A percentile compares a stretch with the other conserved stretches of the same genome.
Conservation (phyloP, 2,797 vertebrate species). For the Pangasius mekongensis region DNA sequence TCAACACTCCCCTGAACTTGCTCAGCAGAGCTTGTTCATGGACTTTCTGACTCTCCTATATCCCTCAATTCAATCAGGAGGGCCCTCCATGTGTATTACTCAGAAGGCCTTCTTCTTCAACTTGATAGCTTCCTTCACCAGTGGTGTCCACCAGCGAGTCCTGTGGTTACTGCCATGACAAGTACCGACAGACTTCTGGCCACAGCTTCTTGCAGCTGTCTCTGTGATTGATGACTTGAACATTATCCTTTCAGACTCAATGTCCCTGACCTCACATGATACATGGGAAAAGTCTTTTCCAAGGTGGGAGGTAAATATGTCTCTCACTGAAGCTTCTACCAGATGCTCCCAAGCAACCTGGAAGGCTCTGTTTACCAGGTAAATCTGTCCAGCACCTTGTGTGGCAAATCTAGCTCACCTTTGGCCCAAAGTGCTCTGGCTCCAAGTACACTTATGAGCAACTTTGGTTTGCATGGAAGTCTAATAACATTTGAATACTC, state of each 20-base stretch:
- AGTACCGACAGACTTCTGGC: not conserved
- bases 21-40: not conserved
- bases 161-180: not conserved
- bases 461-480: not conserved
- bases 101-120: not conserved
- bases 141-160: too few species aligned
- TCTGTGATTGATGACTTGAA: not conserved
- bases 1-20: not conserved
- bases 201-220: slow-evolving; percentile 1
- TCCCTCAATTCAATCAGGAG: not conserved
- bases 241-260: not conserved
- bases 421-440: not conserved
- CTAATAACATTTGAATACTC: not conserved
- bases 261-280: not conserved
- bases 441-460: not conserved
- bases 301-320: not conserved
- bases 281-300: not conserved
- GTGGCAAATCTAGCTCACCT: not conserved
- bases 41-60: not conserved
- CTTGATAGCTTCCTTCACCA: not conserved
- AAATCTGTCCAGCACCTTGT: not conserved
- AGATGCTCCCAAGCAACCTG: not conserved
- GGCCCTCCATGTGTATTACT: not conserved
- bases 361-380: not conserved
- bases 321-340: not conserved